Conservation (phyloP, 2,113 vertebrate genomes). For the Notarius quadriscutis region DNA sequence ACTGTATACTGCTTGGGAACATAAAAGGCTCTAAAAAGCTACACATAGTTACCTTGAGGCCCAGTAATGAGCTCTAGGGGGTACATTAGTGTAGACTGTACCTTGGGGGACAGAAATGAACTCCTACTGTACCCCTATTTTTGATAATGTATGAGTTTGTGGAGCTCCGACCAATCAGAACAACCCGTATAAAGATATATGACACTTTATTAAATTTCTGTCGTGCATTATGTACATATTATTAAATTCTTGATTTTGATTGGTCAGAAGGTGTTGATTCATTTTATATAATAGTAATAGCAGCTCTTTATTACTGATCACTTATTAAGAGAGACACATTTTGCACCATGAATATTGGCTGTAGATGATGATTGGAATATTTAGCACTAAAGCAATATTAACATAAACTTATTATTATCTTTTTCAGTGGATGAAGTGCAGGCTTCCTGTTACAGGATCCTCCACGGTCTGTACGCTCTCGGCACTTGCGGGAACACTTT, state of each 20-base stretch:
- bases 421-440: constrained; percentile 86
- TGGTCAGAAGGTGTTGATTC: not conserved
- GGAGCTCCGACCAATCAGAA: not conserved
- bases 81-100: no score
- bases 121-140: no score
- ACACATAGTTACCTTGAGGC: no score
- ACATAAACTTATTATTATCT: not conserved
- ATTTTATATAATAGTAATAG: no score
- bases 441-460: constrained; percentile 87
- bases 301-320: not conserved
- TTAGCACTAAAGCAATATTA: not conserved
- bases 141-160: not conserved
- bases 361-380: not conserved
- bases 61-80: no score
- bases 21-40: no score
- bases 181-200: not conserved
- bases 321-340: not conserved
- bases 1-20: no score
- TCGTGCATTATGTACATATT: not conserved
- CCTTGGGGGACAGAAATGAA: no score
- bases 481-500: constrained; percentile 86
- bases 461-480: constrained; percentile 86
- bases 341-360: not conserved
- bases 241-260: not conserved
- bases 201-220: not conserved